Evolutionary conservation across 2,888 invertebrate species (phyloP).

Genomic region (Drosophila prostipennis): DNA sequence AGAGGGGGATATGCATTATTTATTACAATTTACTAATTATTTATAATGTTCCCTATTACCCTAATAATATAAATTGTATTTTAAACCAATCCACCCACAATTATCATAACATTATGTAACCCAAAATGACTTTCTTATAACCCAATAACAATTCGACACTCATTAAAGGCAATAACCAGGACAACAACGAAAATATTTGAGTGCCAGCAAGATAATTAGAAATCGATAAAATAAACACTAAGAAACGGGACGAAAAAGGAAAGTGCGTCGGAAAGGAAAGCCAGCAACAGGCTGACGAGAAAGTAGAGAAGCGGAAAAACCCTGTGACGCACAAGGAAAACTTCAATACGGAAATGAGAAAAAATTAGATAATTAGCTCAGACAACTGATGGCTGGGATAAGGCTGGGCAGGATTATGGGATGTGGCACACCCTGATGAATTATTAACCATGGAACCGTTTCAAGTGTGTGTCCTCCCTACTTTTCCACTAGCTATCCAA

Average conservation of each 20-base stretch:
- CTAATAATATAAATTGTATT: not conserved
- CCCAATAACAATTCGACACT: conserved; percentile 21
- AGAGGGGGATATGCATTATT: not conserved
- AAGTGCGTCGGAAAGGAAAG: not conserved
- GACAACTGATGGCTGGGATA: conserved; percentile 9
- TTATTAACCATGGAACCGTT: conserved; percentile 14
- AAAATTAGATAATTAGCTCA: conserved; percentile 58
- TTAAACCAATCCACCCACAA: not conserved
- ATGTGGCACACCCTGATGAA: conserved; percentile 9
- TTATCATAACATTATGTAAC: not conserved
- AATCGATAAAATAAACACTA: conserved; percentile 47
- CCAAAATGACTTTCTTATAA: not conserved
- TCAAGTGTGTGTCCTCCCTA: not conserved
- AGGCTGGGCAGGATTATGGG: not conserved
- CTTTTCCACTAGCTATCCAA: not conserved
- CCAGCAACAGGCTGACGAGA: conserved; percentile 28
- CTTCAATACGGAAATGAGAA: conserved; percentile 27
- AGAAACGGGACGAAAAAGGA: not conserved
- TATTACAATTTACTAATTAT: not conserved
- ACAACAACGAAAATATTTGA: conserved; percentile 17
- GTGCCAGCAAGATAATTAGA: conserved; percentile 49
- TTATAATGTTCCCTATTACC: not conserved
- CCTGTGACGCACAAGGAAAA: conserved; percentile 13
- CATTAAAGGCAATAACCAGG: conserved; percentile 40
- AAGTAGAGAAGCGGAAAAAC: conserved; percentile 1